These are phyloP conservation scores for Notechis scutatus DNA, from an alignment of 2,113 vertebrate species.

Conservation along the genomic window DNA sequence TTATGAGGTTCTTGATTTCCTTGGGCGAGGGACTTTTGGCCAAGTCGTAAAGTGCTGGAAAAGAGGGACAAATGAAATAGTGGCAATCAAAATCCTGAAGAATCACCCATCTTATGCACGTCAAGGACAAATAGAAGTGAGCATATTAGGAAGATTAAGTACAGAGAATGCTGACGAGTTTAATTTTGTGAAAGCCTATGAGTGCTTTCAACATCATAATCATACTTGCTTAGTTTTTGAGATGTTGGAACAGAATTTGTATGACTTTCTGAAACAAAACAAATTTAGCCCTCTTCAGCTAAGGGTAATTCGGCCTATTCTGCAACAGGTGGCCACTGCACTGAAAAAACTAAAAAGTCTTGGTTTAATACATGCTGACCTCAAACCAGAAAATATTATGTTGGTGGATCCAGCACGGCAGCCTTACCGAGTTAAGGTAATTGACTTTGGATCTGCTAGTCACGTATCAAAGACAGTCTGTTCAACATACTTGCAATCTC, in stretches of 20 bases:
- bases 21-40: slow-evolving; percentile 95
- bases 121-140: slow-evolving; percentile 97
- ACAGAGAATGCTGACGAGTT: slow-evolving; percentile 95
- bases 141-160: slow-evolving; percentile 93
- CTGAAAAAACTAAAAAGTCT: slow-evolving; percentile 97
- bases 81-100: slow-evolving; percentile 97
- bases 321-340: slow-evolving; percentile 97
- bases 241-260: slow-evolving; percentile 98
- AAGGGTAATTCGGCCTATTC: slow-evolving; percentile 96
- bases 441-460: slow-evolving; percentile 98
- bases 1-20: slow-evolving; percentile 96
- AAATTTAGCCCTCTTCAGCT: slow-evolving; percentile 97
- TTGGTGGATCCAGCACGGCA: slow-evolving; percentile 96
- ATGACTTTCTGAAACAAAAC: slow-evolving; percentile 98
- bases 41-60: slow-evolving; percentile 99
- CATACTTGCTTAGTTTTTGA: slow-evolving; percentile 98
- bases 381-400: slow-evolving; percentile 99
- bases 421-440: slow-evolving; percentile 97
- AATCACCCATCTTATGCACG: slow-evolving; percentile 97
- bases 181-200: slow-evolving; percentile 95
- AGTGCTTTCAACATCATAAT: slow-evolving; percentile 97
- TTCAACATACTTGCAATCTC: slow-evolving; percentile 97
- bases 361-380: slow-evolving; percentile 98
- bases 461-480: slow-evolving; percentile 99
- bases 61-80: slow-evolving; percentile 91